Conservation (phyloP, 2,888 invertebrate species). For the Morpho helenor region DNA sequence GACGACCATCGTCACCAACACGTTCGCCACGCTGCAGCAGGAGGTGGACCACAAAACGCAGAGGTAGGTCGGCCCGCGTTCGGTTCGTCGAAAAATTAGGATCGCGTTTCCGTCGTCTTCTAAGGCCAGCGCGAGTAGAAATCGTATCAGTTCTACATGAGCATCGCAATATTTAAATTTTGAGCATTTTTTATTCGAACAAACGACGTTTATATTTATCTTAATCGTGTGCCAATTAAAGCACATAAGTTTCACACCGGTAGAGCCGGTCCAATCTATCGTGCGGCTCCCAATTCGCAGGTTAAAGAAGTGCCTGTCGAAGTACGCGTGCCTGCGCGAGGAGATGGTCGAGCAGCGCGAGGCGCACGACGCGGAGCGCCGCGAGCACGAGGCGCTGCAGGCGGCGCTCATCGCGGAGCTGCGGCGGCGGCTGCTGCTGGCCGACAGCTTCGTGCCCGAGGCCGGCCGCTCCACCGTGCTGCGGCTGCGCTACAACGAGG, state of each 20-base stretch:
- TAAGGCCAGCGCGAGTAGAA: too few species aligned
- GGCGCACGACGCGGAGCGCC: conserved; percentile 93
- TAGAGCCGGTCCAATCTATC: too few species aligned
- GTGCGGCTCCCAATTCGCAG: conserved; percentile 59
- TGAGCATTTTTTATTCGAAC: too few species aligned
- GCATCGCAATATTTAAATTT: too few species aligned
- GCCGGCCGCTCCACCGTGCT: conserved; percentile 46
- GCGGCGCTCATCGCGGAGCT: conserved; percentile 87
- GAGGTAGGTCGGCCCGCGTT: conserved; percentile 39
- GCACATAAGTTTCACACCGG: too few species aligned
- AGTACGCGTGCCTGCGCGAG: conserved; percentile 82
- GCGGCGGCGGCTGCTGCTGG: conserved; percentile 87
- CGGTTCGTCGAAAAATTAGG: too few species aligned
- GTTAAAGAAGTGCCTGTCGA: conserved; percentile 92
- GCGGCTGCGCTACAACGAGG: conserved; percentile 53
- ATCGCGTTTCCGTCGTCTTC: too few species aligned
- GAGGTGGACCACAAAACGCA: conserved; percentile 98
- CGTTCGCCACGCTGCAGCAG: conserved; percentile 94
- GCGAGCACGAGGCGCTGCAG: conserved; percentile 90
- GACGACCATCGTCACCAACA: conserved; percentile 92
- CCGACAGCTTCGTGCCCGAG: conserved; percentile 92
- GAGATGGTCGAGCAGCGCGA: conserved; percentile 80
- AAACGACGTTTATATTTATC: too few species aligned
- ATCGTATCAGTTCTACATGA: too few species aligned
- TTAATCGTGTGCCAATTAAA: too few species aligned